These are phyloP conservation scores for Hirtodrosophila duncani DNA, from an alignment of 2,888 invertebrate species.

Conservation along the genomic window DNA sequence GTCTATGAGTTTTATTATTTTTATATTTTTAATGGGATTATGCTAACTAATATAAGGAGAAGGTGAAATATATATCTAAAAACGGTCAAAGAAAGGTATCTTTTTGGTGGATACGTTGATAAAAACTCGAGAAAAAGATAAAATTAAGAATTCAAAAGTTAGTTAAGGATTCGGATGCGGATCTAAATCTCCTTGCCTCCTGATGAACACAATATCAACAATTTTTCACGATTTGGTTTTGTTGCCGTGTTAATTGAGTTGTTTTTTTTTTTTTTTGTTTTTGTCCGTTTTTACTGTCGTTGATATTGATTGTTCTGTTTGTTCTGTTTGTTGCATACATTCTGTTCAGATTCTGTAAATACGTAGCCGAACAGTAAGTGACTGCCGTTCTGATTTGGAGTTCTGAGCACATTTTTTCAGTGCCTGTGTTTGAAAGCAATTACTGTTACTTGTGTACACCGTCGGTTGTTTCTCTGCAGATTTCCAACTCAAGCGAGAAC, in stretches of 20 bases:
- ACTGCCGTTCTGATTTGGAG: slow-evolving; percentile 15
- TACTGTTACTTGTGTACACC: slow-evolving; percentile 56
- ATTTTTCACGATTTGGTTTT: slow-evolving; percentile 12
- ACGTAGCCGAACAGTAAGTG: slow-evolving; percentile 3
- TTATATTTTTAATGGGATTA: too few species aligned
- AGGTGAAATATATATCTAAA: too few species aligned
- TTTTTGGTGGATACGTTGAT: too few species aligned
- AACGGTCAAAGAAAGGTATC: too few species aligned
- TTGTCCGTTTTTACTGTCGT: slow-evolving; percentile 19
- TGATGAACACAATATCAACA: slow-evolving; percentile 8
- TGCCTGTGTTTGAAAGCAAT: slow-evolving; percentile 50
- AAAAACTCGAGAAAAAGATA: too few species aligned
- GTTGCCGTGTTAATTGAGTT: slow-evolving; percentile 59
- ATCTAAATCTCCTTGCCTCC: too few species aligned
- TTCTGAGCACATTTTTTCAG: slow-evolving; percentile 2
- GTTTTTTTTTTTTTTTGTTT: slow-evolving; percentile 36
- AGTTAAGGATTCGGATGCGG: too few species aligned
- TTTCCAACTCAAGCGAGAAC: slow-evolving; percentile 41
- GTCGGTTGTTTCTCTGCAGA: slow-evolving; percentile 50
- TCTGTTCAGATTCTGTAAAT: slow-evolving; percentile 31
- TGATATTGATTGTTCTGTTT: slow-evolving; percentile 23
- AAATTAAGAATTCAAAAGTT: too few species aligned
- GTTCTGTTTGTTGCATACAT: slow-evolving; percentile 36
- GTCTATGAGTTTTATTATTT: too few species aligned
- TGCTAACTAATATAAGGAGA: too few species aligned